These are phyloP conservation scores for Cinara cedri DNA, from an alignment of 2,888 invertebrate species.

Conservation along the genomic window DNA sequence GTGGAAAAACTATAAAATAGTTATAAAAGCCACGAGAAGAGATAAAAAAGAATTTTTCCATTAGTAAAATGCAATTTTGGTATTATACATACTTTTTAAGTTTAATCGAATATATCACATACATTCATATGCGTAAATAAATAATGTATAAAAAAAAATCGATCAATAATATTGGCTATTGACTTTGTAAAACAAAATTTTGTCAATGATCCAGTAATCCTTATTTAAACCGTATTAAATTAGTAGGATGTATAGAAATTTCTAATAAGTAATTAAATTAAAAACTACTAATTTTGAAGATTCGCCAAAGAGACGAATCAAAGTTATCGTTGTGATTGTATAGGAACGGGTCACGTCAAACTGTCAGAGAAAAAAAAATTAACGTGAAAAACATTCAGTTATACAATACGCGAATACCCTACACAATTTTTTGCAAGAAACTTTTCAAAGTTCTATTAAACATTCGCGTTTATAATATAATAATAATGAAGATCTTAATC, in stretches of 20 bases:
- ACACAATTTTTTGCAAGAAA: conserved; percentile 7
- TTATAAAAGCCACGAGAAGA: too few species aligned
- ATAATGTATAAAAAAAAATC: too few species aligned
- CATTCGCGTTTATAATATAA: conserved; percentile 15
- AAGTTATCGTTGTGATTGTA: conserved; percentile 7
- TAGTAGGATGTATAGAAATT: background rate
- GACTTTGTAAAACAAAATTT: background rate
- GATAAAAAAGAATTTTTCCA: too few species aligned
- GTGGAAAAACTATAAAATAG: too few species aligned
- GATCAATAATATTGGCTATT: too few species aligned
- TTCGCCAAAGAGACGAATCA: conserved; percentile 14
- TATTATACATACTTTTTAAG: too few species aligned
- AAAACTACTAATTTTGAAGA: background rate
- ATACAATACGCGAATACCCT: background rate
- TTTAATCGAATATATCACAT: background rate
- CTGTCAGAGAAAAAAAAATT: background rate
- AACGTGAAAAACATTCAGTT: conserved; percentile 29
- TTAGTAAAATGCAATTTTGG: too few species aligned
- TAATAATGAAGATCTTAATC: background rate
- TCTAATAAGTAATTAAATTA: background rate
- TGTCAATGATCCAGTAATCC: background rate
- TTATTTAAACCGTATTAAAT: too few species aligned
- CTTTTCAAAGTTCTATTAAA: conserved; percentile 41
- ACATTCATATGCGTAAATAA: too few species aligned
- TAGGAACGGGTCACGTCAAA: background rate